Conservation (phyloP, 2,888 invertebrate genomes). For the Pomacea canaliculata region DNA sequence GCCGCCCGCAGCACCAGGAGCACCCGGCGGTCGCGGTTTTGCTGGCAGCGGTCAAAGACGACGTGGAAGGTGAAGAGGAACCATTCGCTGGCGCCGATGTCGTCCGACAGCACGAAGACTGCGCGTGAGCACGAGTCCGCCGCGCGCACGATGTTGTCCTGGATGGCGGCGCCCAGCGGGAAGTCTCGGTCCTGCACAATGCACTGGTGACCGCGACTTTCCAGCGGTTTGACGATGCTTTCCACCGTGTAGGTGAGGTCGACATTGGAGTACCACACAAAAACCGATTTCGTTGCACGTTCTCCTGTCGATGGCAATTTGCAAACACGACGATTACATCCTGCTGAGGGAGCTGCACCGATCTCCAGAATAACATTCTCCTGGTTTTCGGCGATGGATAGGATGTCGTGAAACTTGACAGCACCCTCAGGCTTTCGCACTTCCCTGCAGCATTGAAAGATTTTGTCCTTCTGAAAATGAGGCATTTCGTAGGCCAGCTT, state of each 20-base stretch:
- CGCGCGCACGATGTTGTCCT: slow-evolving; percentile 24
- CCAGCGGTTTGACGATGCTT: slow-evolving; percentile 14
- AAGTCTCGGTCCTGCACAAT: slow-evolving; percentile 20
- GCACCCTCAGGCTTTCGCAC: no score
- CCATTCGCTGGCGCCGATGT: slow-evolving; percentile 7
- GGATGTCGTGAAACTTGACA: no score
- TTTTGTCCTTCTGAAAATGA: background rate
- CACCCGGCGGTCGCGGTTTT: slow-evolving; percentile 12
- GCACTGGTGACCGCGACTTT: slow-evolving; percentile 7
- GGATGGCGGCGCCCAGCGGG: slow-evolving; percentile 14
- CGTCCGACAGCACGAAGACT: slow-evolving; percentile 14
- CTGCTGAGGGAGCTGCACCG: no score
- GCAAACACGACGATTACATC: no score
- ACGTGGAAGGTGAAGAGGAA: slow-evolving; percentile 23
- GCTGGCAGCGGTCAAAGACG: slow-evolving; percentile 8
- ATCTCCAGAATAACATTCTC: no score
- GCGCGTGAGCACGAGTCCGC: slow-evolving; percentile 9
- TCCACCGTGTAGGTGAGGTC: slow-evolving; percentile 12
- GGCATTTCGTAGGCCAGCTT: slow-evolving; percentile 25
- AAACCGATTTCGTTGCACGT: background rate
- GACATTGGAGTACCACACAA: slow-evolving; percentile 15
- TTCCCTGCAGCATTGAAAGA: no score
- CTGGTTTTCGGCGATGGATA: no score
- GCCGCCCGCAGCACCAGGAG: slow-evolving; percentile 16
- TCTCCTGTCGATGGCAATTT: no score